A percentile compares a stretch with the other conserved stretches of the same genome.
Conservation (phyloP, 2,113 vertebrate genomes). For the Fulmarus glacialis region DNA sequence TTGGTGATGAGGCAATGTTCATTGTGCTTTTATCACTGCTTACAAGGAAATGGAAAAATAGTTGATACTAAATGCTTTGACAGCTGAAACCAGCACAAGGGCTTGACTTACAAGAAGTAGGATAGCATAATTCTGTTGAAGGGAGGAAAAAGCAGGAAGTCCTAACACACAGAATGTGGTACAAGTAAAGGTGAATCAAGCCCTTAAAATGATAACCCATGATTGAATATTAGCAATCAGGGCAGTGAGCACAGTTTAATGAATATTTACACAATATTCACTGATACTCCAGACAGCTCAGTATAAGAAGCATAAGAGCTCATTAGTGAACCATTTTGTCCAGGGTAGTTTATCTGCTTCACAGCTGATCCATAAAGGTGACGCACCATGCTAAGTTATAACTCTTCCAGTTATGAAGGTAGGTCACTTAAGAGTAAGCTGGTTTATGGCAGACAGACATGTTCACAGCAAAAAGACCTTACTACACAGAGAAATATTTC, state of each 20-base stretch:
- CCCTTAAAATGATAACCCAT: background rate
- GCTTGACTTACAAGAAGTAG: background rate
- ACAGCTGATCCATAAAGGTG: background rate
- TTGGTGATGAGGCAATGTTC: background rate
- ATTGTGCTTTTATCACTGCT: background rate
- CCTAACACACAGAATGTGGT: background rate
- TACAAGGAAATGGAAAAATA: background rate
- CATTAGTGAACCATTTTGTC: background rate
- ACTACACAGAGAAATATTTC: background rate
- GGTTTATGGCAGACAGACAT: background rate
- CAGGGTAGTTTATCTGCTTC: background rate
- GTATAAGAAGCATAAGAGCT: background rate
- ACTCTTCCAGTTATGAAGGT: background rate
- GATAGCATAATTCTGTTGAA: background rate
- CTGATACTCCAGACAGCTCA: background rate
- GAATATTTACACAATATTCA: background rate
- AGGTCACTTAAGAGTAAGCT: background rate
- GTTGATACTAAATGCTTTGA: background rate
- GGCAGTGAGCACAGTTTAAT: background rate
- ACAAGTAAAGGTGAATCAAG: background rate
- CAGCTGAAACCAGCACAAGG: background rate
- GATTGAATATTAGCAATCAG: background rate
- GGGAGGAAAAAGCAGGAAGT: background rate
- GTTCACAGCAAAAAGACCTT: background rate
- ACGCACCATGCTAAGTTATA: background rate